Evolutionary conservation across 2,797 vertebrate species (phyloP).

Genomic region (Peromyscus eremicus): DNA sequence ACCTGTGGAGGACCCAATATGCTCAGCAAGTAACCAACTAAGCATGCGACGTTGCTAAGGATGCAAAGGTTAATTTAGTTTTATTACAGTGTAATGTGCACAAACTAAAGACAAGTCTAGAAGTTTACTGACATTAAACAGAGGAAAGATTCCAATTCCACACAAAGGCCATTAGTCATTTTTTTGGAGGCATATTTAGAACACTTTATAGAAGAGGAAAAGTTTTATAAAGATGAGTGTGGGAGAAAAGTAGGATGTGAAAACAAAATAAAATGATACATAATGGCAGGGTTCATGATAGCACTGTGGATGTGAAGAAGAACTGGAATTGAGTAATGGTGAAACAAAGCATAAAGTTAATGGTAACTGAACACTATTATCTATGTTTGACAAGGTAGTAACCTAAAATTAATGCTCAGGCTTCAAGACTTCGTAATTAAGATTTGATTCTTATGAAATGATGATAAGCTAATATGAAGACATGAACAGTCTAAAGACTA

Average conservation of each 20-base stretch:
- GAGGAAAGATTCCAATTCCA: not conserved
- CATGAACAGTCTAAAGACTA: not conserved
- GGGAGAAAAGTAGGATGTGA: not conserved
- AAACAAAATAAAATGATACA: not conserved
- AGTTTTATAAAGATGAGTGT: conserved; percentile 10
- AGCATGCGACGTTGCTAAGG: not conserved
- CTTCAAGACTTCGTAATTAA: not conserved
- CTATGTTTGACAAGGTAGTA: not conserved
- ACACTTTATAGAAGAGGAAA: not conserved
- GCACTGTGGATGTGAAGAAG: not conserved
- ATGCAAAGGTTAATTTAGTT: not conserved
- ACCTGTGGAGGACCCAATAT: not conserved
- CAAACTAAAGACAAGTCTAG: not conserved
- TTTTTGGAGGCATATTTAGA: not conserved
- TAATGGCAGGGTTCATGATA: not conserved
- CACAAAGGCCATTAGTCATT: not conserved
- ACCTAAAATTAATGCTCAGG: not conserved
- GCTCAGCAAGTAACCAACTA: not conserved
- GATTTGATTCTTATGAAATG: not conserved
- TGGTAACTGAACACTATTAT: not conserved
- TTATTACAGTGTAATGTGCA: not conserved
- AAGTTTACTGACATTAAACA: not conserved
- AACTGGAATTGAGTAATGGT: not conserved
- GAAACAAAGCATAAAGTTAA: not conserved
- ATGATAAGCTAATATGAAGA: not conserved